A percentile compares a stretch with the other conserved stretches of the same genome.
phyloP scores from a whole-genome alignment of 1,140 invertebrate genomes.

The Littorina saxatilis region DNA sequence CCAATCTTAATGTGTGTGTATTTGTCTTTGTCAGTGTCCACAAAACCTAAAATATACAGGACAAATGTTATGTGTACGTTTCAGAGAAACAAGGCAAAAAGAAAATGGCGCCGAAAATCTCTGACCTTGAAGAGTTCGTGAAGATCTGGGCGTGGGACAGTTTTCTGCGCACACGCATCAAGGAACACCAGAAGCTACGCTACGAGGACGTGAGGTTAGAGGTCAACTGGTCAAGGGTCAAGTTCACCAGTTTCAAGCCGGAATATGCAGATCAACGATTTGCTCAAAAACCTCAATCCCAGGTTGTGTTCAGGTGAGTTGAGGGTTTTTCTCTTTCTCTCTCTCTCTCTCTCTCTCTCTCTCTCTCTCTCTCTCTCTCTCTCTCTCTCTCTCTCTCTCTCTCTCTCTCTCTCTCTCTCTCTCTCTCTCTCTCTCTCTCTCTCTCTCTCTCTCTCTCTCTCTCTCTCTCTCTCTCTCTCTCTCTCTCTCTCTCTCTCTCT shows the following conservation, averaged over 20 bases:
- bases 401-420: background rate
- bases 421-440: background rate
- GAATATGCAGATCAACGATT: conserved; percentile 65
- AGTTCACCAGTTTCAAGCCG: conserved; percentile 71
- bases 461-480: background rate
- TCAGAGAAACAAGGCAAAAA: no score
- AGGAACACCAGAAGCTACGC: conserved; percentile 73
- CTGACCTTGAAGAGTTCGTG: conserved; percentile 74
- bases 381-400: conserved; percentile 7
- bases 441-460: background rate
- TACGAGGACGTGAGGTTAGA: conserved; percentile 69
- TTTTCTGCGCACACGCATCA: conserved; percentile 69
- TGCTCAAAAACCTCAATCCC: conserved; percentile 57
- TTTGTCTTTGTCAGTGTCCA: no score
- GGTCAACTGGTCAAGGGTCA: conserved; percentile 74
- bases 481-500: background rate
- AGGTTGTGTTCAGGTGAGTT: conserved; percentile 50
- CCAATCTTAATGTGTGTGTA: no score
- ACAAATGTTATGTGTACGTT: no score
- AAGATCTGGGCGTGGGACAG: conserved; percentile 75
- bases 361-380: background rate
- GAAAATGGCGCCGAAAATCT: conserved; percentile 58
- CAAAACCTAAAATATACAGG: no score
- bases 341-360: background rate
- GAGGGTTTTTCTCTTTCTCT: background rate